A percentile compares a stretch with the other conserved stretches of the same genome.
Conservation (phyloP, 2,797 vertebrate genomes). For the Avahi laniger region DNA sequence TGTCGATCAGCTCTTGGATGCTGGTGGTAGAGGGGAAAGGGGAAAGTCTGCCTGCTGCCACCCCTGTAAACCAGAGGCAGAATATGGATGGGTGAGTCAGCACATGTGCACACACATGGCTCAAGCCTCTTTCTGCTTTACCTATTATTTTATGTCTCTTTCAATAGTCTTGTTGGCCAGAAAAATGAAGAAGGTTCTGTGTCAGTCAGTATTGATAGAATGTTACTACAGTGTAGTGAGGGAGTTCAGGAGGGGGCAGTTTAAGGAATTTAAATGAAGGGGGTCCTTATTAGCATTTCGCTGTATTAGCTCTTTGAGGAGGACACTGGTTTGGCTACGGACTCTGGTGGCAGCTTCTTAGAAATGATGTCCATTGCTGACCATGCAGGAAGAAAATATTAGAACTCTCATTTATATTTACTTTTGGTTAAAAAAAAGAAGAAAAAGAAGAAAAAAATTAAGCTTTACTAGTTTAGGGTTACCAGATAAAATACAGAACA, state of each 20-base stretch:
- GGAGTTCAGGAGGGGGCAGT: neutral
- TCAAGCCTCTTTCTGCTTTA: neutral
- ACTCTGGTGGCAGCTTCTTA: neutral
- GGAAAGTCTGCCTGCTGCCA: neutral
- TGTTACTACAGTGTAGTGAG: neutral
- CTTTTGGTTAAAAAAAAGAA: neutral
- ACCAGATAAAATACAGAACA: neutral
- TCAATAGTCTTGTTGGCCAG: neutral
- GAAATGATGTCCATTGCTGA: neutral
- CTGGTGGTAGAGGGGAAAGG: neutral
- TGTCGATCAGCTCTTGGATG: neutral
- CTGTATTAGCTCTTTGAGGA: neutral
- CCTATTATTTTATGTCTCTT: neutral
- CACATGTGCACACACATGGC: neutral
- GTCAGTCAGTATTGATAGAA: neutral
- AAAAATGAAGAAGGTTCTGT: neutral
- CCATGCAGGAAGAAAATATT: neutral
- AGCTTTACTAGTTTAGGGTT: neutral
- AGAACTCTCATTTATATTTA: slow-evolving; percentile 2
- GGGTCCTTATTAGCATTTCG: neutral
- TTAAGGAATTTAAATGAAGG: neutral
- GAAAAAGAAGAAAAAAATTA: neutral
- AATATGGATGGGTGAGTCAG: neutral
- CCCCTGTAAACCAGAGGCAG: neutral
- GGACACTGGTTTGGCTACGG: neutral